These are phyloP conservation scores for Copsychus sechellarum DNA, from an alignment of 2,113 vertebrate genomes.

Conservation along the genomic window DNA sequence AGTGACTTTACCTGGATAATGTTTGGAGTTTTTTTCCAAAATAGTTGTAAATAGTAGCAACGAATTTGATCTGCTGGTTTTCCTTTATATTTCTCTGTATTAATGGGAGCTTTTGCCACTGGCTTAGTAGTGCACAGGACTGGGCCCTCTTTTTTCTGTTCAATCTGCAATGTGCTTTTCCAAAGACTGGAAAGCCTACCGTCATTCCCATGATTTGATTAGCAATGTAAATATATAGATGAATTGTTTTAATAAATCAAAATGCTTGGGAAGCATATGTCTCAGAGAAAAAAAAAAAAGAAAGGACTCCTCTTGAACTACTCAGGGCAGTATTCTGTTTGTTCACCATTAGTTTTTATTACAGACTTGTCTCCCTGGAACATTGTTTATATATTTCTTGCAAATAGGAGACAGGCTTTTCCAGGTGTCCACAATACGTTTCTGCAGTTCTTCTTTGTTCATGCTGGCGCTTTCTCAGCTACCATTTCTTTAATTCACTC, in stretches of 20 bases:
- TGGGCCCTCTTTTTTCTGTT: background rate
- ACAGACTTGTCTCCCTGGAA: constrained; percentile 28
- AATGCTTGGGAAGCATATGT: background rate
- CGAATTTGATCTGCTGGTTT: background rate
- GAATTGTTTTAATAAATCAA: background rate
- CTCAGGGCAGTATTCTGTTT: constrained; percentile 26
- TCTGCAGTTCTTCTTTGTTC: constrained; percentile 52
- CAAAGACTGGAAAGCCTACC: background rate
- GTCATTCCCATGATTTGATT: background rate
- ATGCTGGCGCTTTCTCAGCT: constrained; percentile 29
- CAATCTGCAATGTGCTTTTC: background rate
- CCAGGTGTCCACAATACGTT: constrained; percentile 49
- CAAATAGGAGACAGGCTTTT: constrained; percentile 50
- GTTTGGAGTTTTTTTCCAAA: background rate
- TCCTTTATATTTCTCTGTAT: background rate
- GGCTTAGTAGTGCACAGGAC: background rate
- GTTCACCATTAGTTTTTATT: constrained; percentile 53
- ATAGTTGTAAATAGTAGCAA: background rate
- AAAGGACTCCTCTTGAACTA: background rate
- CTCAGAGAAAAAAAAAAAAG: background rate
- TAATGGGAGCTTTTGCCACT: background rate
- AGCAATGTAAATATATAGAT: background rate
- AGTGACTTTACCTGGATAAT: background rate
- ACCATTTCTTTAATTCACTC: constrained; percentile 61
- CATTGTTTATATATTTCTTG: constrained; percentile 54